phyloP scores from a whole-genome alignment of 2,888 invertebrate species.

The Sicus ferrugineus region DNA sequence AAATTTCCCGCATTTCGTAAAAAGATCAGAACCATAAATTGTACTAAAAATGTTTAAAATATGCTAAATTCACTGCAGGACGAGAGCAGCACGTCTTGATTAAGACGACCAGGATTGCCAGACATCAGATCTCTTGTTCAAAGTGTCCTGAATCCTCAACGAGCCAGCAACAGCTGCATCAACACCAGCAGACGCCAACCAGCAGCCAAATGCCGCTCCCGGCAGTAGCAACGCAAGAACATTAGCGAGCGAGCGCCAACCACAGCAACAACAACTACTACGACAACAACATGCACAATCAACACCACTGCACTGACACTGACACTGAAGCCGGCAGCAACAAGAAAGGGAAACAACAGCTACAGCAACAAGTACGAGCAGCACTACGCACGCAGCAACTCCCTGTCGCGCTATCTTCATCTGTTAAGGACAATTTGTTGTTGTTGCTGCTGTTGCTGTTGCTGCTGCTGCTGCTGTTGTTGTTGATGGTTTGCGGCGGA shows the following conservation, averaged over 20 bases:
- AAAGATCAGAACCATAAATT: no score
- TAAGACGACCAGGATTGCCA: no score
- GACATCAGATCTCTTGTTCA: background rate
- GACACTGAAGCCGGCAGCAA: background rate
- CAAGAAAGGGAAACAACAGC: conserved; percentile 8
- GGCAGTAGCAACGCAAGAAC: background rate
- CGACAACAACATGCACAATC: conserved; percentile 4
- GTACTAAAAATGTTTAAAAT: no score
- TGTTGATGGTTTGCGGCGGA: no score
- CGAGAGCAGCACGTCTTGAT: no score
- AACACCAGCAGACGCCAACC: background rate
- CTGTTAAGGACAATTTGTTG: background rate
- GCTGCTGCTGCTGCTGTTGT: background rate
- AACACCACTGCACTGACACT: background rate
- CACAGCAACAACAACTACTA: conserved; percentile 1
- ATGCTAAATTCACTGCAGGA: no score
- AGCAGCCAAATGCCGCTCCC: background rate
- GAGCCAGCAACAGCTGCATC: background rate
- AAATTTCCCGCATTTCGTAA: no score
- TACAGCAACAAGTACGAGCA: background rate
- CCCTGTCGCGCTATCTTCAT: conserved; percentile 4
- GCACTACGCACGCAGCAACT: background rate
- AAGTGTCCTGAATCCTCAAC: background rate
- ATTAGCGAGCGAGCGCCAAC: background rate
- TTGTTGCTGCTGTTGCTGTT: conserved; percentile 3